phyloP scores from a whole-genome alignment of 2,888 invertebrate genomes.

The Oxycera nigricornis region DNA sequence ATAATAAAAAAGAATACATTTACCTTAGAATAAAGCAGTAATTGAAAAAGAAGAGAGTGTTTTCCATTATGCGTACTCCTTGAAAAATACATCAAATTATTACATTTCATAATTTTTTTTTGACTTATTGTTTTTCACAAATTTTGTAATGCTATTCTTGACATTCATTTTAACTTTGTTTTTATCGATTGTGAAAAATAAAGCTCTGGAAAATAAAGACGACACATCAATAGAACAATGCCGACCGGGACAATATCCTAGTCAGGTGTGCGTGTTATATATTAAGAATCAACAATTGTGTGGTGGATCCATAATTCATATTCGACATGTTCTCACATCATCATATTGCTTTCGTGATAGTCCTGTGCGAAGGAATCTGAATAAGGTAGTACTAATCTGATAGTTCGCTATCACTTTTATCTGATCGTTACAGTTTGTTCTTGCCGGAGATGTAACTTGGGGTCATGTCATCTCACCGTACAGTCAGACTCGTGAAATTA shows the following conservation, averaged over 20 bases:
- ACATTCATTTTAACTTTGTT: background rate
- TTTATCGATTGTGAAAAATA: background rate
- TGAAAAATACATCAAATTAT: no score
- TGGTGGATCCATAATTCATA: conserved; percentile 10
- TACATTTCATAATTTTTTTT: no score
- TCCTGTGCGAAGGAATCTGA: background rate
- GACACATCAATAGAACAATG: background rate
- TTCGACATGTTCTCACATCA: conserved; percentile 3
- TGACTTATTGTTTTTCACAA: no score
- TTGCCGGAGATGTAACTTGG: conserved; percentile 31
- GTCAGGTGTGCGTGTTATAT: conserved; percentile 29
- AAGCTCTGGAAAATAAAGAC: background rate
- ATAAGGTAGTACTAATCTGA: background rate
- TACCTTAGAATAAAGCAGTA: no score
- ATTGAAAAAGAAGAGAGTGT: no score
- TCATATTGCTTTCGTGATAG: conserved; percentile 27
- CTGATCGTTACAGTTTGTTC: background rate
- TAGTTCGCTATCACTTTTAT: background rate
- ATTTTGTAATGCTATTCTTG: no score
- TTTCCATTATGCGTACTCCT: no score
- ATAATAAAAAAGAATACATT: no score
- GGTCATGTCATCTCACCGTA: background rate
- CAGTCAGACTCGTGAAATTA: conserved; percentile 6
- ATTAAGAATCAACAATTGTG: conserved; percentile 12
- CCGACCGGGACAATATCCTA: conserved; percentile 12